Evolutionary conservation across 2,888 invertebrate species (phyloP), one percentile per base, ranked within the genome.

Genomic region (Microplitis deprimator): DNA sequence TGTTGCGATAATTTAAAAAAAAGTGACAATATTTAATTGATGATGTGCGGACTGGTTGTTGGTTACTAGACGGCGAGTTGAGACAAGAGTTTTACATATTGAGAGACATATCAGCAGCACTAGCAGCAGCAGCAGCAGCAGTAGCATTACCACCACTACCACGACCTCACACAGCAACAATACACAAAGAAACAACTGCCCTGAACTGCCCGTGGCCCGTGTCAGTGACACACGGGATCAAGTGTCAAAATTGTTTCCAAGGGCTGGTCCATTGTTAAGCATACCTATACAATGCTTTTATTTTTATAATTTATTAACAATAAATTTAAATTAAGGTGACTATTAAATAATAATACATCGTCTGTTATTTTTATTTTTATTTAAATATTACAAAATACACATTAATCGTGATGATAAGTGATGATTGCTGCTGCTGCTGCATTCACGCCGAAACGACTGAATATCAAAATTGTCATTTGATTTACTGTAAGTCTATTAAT

Each of bases 191-290:
- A 40, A 72, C 39, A 38, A 50, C 50, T 39, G 29, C 60, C 29
- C 29, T 29, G 29, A 29, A 29, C 29, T 29, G 29, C 29, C 29
- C 29, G 29, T 29, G 29, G 29, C 29, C 59, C 60, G 80, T 85
- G 85, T 85, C 84, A 85, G 86, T 85, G 85, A 85, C 85, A 84
- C 79, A 50, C 13, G 50, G 76, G 77, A 79, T 77, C 81, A 84
- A 85, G 83, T 83, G 84, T 85, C 83, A 85, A 83, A 83, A 84
- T 82, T 77, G 68, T 67, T 29, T 62, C n/a, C 29, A 39, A 13
- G 29, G 29, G 67, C 20, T 50, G 50, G 41, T 68, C 68, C 50
- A 50, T 50, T 50, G 50, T 50, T 50, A 50, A 50, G 13, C 13
- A 50, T 50, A 50, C 50, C 10, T 50, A 5, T 50, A 50, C 13